These are phyloP conservation scores for Corticium candelabrum DNA, from an alignment of 37 sponge, comb jelly and placozoan species.

Conservation along the genomic window DNA sequence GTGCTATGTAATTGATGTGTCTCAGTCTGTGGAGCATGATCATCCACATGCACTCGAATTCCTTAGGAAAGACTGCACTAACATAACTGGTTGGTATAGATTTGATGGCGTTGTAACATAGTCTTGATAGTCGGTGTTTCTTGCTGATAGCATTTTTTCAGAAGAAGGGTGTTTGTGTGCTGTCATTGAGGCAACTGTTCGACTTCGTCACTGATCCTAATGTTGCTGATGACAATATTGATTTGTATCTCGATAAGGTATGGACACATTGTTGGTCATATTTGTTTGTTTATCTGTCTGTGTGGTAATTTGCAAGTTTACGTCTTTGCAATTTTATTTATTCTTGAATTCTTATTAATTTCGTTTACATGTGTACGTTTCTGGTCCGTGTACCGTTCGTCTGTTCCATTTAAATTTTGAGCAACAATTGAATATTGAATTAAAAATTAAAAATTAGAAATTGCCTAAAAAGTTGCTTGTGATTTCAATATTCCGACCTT, in stretches of 20 bases:
- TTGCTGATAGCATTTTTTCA: slow-evolving; percentile 82
- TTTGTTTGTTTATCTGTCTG: neutral
- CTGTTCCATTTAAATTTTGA: too few species aligned
- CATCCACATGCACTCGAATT: slow-evolving; percentile 96
- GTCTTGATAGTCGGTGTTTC: neutral
- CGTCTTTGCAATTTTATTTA: neutral
- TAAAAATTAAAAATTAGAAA: too few species aligned
- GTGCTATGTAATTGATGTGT: slow-evolving; percentile 92
- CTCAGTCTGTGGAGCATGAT: slow-evolving; percentile 97
- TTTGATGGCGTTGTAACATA: neutral
- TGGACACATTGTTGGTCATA: neutral
- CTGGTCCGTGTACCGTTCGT: too few species aligned
- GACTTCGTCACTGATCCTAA: slow-evolving; percentile 86
- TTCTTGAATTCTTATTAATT: neutral
- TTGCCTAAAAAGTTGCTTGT: too few species aligned
- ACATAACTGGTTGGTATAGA: slow-evolving; percentile 54
- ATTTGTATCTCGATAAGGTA: slow-evolving; percentile 68
- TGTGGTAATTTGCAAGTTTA: slow-evolving; percentile 6
- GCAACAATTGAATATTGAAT: too few species aligned
- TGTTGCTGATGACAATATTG: slow-evolving; percentile 74
- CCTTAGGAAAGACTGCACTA: slow-evolving; percentile 87
- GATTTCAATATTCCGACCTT: too few species aligned
- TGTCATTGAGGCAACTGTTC: slow-evolving; percentile 86
- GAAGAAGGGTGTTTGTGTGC: slow-evolving; percentile 60
- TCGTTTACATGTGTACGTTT: neutral